Base-by-base conservation (phyloP, 2,888 invertebrate genomes). In the Drosophila meridionalis region DNA sequence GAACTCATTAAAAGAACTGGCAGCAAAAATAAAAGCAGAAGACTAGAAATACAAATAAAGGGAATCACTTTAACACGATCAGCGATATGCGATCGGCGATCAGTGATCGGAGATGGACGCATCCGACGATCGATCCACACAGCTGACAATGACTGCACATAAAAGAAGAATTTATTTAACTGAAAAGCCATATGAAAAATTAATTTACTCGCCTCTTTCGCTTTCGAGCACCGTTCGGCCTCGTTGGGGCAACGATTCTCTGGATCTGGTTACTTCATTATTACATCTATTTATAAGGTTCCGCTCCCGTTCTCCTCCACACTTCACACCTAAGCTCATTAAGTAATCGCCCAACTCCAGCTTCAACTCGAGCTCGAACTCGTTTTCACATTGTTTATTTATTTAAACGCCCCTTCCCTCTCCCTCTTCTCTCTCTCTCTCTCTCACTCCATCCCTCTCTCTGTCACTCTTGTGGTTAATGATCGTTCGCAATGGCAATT, bases 201-300 rank as follows among this genome's bases (percentile, higher is more conserved):
- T 90, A 90, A 88, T 90, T 90, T 88, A 88, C 90, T 90, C 77
- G 69, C 73, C 57, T 55, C 53, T 14, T 32, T 40, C 69, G 73
- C 71, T 57, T 74, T 65, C 69, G 61, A 66, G 63, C 61, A 48
- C 70, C 69, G 40, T 63, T 63, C 63, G 61, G 65, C 59, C 52
- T 38, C 63, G 55, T 34, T 38, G 55, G 52, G 57, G 47, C 6
- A 57, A 52, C 63, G 60, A 69, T 84, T 75, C 52, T 75, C 67
- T 76, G 52, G 78, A 87, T 87, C 86, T 88, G 87, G 82, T 87
- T 90, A 90, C 83, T 87, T 87, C 87, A 88, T 87, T 87, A 87
- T 89, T 87, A 86, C 80, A 77, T 86, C 81, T 87, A 85, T 89
- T 87, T 89, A 85, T 87, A 89, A 70, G 76, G 70, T 80, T 76